Percentiles rank a stretch among this genome's conserved stretches.
Conservation (phyloP, 1,140 invertebrate species). For the Adoxophyes honmai region DNA sequence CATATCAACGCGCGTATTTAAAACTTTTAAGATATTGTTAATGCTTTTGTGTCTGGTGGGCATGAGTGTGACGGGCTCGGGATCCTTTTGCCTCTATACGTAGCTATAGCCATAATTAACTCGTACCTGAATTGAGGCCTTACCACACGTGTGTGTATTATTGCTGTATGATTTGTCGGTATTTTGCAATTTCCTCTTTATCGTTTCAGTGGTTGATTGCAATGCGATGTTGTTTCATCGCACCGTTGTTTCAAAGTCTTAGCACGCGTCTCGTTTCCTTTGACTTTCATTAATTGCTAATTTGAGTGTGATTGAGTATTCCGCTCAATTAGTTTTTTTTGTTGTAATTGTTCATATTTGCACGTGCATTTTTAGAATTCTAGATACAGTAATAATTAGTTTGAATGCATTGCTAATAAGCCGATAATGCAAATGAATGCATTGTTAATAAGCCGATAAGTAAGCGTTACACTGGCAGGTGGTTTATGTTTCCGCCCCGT, state of each 20-base stretch:
- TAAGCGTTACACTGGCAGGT: not conserved
- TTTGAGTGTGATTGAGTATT: too few species aligned
- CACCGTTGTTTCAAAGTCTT: not conserved
- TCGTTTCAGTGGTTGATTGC: not conserved
- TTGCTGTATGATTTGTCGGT: slow-evolving; percentile 16
- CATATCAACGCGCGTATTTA: slow-evolving; percentile 32
- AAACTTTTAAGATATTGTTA: slow-evolving; percentile 39
- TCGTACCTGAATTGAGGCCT: slow-evolving; percentile 59
- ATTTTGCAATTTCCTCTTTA: slow-evolving; percentile 13
- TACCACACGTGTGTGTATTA: slow-evolving; percentile 36
- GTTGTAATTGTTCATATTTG: too few species aligned
- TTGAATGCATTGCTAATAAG: too few species aligned
- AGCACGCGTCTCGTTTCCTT: too few species aligned
- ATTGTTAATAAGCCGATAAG: too few species aligned
- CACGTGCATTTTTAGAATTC: too few species aligned
- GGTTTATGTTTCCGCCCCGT: slow-evolving; percentile 44
- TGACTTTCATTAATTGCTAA: too few species aligned
- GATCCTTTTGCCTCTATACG: slow-evolving; percentile 67
- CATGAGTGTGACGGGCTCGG: slow-evolving; percentile 64
- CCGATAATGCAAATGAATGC: too few species aligned
- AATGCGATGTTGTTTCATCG: not conserved
- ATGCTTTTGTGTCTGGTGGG: slow-evolving; percentile 68
- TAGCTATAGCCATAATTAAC: slow-evolving; percentile 69
- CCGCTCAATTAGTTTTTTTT: too few species aligned
- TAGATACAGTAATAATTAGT: too few species aligned